Base-by-base conservation (phyloP, 1,140 invertebrate species). In the Ectropis grisescens region DNA sequence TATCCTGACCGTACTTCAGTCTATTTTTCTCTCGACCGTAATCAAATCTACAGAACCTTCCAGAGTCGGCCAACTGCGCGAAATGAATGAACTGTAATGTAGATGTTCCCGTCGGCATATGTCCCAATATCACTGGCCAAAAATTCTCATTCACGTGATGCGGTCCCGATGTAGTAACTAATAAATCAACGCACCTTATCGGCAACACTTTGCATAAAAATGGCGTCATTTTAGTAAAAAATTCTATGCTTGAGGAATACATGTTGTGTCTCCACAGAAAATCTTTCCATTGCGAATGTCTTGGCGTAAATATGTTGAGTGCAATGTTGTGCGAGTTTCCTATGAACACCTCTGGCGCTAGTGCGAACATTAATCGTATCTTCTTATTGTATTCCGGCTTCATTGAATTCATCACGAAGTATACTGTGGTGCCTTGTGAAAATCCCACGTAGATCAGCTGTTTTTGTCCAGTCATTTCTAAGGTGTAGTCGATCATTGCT, bases 91-190 rank as follows among this genome's bases (percentile, higher is more conserved):
- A 70, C 56, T 94, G 92, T 49, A 89, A 85, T 30, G 87, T 87
- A 0, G 92, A 92, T 0, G 91, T 88, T 3, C 91, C 91, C 2
- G 91, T 89, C 1, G 94, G 93, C n/a, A 87, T 85, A 54, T 95
- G 92, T 0, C 86, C 86, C 11, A 90, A 76, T 44, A 95, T 90
- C 0, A 94, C 86, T 0, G 90, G 85, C 4, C 91, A 47, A 51
- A 91, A 59, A 44, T 71, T 74, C 23, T 86, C 80, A 11, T 86
- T 60, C 39, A 86, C 76, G 2, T 76, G 75, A 0, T 47, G 42
- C 43, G 75, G 82, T 2, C 86, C 87, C 24, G 82, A 76, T 0
- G 88, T 36, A 11, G 85, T 49, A 48, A 87, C 87, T 1, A 89
- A 47, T 6, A 83, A 57, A 41, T 85, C 87, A 1, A 76, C 80